Base-by-base conservation (phyloP, 2,797 vertebrate genomes). In the Tragelaphus eurycerus region DNA sequence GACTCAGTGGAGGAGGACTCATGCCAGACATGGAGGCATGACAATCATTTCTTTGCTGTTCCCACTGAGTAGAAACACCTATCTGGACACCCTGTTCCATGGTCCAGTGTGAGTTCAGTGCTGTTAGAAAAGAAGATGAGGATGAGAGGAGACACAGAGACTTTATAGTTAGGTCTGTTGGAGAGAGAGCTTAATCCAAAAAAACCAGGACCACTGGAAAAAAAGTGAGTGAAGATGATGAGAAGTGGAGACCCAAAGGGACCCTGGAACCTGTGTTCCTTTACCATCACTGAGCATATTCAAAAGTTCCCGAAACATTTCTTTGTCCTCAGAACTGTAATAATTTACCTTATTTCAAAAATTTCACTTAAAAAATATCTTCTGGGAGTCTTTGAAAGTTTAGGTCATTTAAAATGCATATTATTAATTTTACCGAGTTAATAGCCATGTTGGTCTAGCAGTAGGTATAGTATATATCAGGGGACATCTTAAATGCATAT, bases 391-490 rank as follows among this genome's bases (percentile, higher is more conserved):
- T 90, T 60, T 19, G 23, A 50, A 92, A 97, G 86, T 94, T 97
- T 90, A 95, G 85, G 76, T 25, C 95, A 92, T 94, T 97, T 97
- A 96, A 98, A 96, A 95, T 86, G 85, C 55, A 89, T 88, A 85
- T 62, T 97, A 96, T 95, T 97, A 97, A 98, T 96, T 97, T 98
- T 96, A 38, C 67, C 87, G 29, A 27, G 95, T 98, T 98, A 95
- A 87, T 48, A 96, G 19, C 31, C 55, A 84, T 90, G 97, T 82
- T 95, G 60, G 48, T 87, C 55, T 98, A 89, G 38, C 78, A 83
- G n/a, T 95, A 60, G 95, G 27, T 23, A 34, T 96, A 17, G 29
- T 96, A 96, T 95, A 94, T 94, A 64, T 29, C 57, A 89, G 76
- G 86, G 92, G 96, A 60, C 48, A 91, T 96, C 95, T 98, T 86